Evolutionary conservation across 1,140 invertebrate species (phyloP).

Genomic region (Bombus waltoni): DNA sequence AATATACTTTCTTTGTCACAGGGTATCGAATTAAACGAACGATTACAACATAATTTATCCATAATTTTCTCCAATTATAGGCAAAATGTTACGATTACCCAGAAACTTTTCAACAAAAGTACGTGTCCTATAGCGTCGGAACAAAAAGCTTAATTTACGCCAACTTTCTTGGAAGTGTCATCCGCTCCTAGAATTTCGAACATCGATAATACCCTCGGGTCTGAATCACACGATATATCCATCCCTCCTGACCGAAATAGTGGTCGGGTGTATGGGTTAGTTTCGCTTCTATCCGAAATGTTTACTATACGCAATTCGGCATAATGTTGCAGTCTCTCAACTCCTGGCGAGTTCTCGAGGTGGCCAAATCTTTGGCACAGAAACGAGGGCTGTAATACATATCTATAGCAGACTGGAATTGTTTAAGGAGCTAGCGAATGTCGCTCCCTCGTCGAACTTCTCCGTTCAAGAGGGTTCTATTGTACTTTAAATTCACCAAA

Average conservation of each 20-base stretch:
- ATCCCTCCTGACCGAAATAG: conserved; percentile 13
- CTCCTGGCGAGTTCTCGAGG: background rate
- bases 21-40: too few relatives aligned
- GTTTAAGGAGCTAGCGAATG: conserved; percentile 16
- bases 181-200: background rate
- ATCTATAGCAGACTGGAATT: conserved; percentile 9
- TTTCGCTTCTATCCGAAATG: conserved; percentile 37
- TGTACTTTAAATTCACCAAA: background rate
- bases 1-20: too few relatives aligned
- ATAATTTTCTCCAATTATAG: too few relatives aligned
- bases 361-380: conserved; percentile 39
- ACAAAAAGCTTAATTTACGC: background rate
- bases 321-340: conserved; percentile 46
- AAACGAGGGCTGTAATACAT: conserved; percentile 10
- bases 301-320: conserved; percentile 56
- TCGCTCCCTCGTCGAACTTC: background rate
- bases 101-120: background rate
- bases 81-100: too few relatives aligned
- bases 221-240: background rate
- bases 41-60: too few relatives aligned
- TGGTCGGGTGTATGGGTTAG: background rate
- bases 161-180: background rate
- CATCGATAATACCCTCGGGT: background rate
- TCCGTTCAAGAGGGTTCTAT: background rate
- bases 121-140: background rate